A percentile compares a stretch with the other conserved stretches of the same genome.
Evolutionary conservation across 2,113 vertebrate genomes (phyloP).

Genomic region (Tragulus kanchil): DNA sequence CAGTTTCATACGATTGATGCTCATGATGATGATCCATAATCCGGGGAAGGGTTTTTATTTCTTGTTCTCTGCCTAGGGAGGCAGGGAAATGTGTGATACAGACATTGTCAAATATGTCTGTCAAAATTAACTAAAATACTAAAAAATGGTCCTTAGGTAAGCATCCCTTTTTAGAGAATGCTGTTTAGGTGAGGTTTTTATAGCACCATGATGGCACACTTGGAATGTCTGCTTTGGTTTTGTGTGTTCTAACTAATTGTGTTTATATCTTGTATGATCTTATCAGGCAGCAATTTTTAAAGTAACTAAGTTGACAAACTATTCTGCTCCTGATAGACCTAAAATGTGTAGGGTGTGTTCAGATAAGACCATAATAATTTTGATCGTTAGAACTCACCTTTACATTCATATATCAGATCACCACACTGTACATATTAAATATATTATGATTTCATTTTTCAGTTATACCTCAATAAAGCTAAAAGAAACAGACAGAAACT

Average conservation of each 20-base stretch:
- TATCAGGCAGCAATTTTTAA: conserved; percentile 51
- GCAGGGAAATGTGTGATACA: neutral
- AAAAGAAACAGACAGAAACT: neutral
- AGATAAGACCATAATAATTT: neutral
- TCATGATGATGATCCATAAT: neutral
- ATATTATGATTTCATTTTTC: neutral
- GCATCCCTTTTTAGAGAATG: neutral
- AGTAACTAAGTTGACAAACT: conserved; percentile 20
- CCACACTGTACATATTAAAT: neutral
- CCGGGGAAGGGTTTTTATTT: neutral
- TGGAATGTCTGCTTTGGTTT: neutral
- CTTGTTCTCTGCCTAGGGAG: neutral
- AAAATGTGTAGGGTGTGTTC: conserved; percentile 30
- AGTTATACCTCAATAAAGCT: neutral
- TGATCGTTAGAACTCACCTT: conserved; percentile 50
- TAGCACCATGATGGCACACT: neutral
- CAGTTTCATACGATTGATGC: neutral
- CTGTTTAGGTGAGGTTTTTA: neutral
- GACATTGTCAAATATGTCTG: neutral
- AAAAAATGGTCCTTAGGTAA: neutral
- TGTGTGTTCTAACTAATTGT: neutral
- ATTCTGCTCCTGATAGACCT: neutral
- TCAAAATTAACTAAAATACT: conserved; percentile 45
- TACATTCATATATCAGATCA: neutral
- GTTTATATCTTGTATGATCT: neutral